Evolutionary conservation across 2,113 vertebrate species (phyloP).

Genomic region (Elephantulus edwardii): DNA sequence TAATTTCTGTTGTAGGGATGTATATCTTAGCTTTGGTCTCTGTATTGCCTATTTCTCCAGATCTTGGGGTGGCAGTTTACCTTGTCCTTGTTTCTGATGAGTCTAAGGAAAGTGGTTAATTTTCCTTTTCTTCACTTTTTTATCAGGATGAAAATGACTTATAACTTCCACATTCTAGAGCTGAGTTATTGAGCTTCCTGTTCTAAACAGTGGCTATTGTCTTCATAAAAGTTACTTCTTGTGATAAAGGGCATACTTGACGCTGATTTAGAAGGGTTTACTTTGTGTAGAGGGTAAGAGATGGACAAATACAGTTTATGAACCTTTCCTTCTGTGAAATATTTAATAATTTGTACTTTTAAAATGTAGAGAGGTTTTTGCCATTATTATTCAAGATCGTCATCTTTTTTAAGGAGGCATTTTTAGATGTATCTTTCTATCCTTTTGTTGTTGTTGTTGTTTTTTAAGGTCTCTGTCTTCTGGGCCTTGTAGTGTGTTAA

Average conservation of each 20-base stretch:
- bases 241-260: not conserved
- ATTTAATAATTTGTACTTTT: not conserved
- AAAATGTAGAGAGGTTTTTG: not conserved
- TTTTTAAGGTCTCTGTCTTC: not conserved
- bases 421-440: not conserved
- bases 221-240: not conserved
- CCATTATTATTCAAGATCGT: not conserved
- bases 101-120: not conserved
- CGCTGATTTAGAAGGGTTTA: not conserved
- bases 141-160: not conserved
- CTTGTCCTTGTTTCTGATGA: not conserved
- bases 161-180: not conserved
- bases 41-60: not conserved
- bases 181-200: not conserved
- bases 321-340: not conserved
- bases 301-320: not conserved
- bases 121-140: not conserved
- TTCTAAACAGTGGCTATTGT: not conserved
- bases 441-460: not conserved
- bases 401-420: conserved; percentile 23
- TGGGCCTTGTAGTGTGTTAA: not conserved
- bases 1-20: not conserved
- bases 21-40: not conserved
- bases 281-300: not conserved
- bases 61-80: not conserved